Evolutionary conservation across 2,113 vertebrate genomes (phyloP).

Genomic region (Ammodramus savannarum): DNA sequence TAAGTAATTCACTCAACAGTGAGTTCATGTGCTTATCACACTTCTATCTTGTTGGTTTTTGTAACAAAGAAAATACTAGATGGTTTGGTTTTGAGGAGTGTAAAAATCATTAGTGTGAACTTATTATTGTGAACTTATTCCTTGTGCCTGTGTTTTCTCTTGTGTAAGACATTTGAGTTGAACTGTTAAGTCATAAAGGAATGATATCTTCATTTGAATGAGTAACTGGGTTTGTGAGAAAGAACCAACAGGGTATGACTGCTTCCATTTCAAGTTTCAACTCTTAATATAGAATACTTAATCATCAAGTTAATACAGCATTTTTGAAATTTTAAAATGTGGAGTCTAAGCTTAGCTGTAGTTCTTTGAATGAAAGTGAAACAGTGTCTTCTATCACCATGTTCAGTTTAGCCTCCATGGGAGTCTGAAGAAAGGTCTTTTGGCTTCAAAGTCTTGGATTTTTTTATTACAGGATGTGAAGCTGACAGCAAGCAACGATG

Average conservation of each 20-base stretch:
- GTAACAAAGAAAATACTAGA: background rate
- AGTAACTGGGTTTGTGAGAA: background rate
- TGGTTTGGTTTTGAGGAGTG: background rate
- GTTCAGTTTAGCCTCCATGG: background rate
- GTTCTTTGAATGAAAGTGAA: background rate
- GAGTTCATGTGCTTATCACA: background rate
- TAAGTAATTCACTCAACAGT: conserved; percentile 62
- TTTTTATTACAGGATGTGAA: conserved; percentile 89
- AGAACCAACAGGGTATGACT: background rate
- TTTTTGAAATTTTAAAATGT: background rate
- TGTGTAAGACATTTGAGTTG: background rate
- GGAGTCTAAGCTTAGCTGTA: background rate
- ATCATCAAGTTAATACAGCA: background rate
- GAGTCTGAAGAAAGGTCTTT: background rate
- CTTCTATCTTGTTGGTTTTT: background rate
- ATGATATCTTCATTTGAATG: background rate
- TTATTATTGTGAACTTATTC: background rate
- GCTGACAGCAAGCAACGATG: conserved; percentile 96
- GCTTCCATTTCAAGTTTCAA: background rate
- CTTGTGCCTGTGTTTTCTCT: background rate
- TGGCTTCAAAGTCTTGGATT: background rate
- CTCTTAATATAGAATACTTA: background rate
- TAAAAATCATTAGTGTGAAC: background rate
- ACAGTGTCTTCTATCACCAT: background rate
- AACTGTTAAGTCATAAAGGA: background rate